Evolutionary conservation across 2,888 invertebrate species (phyloP).

Genomic region (Corythucha ciliata): DNA sequence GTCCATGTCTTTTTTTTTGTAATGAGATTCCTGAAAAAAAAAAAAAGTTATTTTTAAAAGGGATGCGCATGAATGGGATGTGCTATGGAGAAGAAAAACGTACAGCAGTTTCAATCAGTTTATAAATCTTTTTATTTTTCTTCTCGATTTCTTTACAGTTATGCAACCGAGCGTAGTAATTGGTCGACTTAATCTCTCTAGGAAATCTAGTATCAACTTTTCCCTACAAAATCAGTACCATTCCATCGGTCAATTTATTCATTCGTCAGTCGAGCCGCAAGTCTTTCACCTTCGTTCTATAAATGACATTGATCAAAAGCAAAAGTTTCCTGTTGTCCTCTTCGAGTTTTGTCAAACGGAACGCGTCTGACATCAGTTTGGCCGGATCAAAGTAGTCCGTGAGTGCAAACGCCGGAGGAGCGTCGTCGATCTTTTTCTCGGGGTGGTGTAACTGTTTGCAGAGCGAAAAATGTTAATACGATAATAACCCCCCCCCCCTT

Average conservation of each 20-base stretch:
- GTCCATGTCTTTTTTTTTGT: slow-evolving; percentile 3
- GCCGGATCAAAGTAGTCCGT: slow-evolving; percentile 16
- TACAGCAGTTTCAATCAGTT: neutral
- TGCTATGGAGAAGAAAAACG: slow-evolving; percentile 1
- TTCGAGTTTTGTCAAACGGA: slow-evolving; percentile 3
- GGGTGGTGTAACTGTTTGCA: slow-evolving; percentile 5
- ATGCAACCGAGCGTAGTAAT: slow-evolving; percentile 10
- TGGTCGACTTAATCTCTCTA: neutral
- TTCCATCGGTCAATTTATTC: no score
- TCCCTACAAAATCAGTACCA: slow-evolving; percentile 9
- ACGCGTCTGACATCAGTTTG: neutral
- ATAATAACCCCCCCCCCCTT: no score
- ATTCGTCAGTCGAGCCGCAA: neutral
- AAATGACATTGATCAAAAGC: slow-evolving; percentile 17
- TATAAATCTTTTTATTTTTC: slow-evolving; percentile 13
- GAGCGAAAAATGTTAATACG: no score
- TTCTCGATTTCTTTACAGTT: slow-evolving; percentile 13
- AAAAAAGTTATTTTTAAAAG: neutral
- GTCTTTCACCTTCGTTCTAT: slow-evolving; percentile 14
- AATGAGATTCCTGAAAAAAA: slow-evolving; percentile 1
- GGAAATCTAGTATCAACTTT: slow-evolving; percentile 13
- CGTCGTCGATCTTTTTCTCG: slow-evolving; percentile 13
- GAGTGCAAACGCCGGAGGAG: slow-evolving; percentile 12
- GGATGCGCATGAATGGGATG: neutral
- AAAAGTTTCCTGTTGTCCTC: slow-evolving; percentile 13